Base-by-base conservation (phyloP, 2,888 invertebrate genomes). In the Mesochorus sp. region DNA sequence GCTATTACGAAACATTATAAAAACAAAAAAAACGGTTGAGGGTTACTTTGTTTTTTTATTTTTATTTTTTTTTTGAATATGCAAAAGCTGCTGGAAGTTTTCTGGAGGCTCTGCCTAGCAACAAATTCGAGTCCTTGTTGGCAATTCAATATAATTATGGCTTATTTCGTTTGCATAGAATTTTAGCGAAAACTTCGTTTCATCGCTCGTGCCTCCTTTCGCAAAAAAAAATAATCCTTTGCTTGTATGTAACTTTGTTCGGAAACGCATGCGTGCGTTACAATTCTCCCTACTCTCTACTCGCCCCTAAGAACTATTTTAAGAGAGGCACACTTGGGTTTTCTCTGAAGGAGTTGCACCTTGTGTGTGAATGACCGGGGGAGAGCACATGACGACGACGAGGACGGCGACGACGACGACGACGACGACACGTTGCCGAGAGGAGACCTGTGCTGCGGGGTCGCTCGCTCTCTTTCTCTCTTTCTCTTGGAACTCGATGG, bases 301-400 rank as follows among this genome's bases (percentile, higher is more conserved):
- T 64, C 34, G 17, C 74, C 51, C 39, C 55, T 57, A 59, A 17
- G 24, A 59, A 67, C 78, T 78, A 78, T 78, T 80, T 77, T 68
- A 21, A 80, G 73, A 71, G 64, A 64, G 73, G 59, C 68, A 59
- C 66, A 77, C 77, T 76, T 55, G 44, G 57, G 42, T 10, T 1
- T 80, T 73, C 76, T 66, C 47, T 21, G 76, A 70, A 78, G 67
- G 74, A 74, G 75, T 70, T 87, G 85, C 85, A 84, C 81, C 82
- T 81, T 84, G 85, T 87, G 87, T 86, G 86, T n/a, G n/a, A 87
- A 87, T 83, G 88, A 87, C 88, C 88, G 86, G 34, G 70, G 67
- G 62, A 71, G 67, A 75, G 74, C 67, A 66, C 39, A 47, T 55
- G 64, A 66, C 66, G 66, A n/a, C n/a, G n/a, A n/a, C n/a, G n/a